Base-by-base conservation (phyloP, 2,113 vertebrate species). In the Alectura lathami region DNA sequence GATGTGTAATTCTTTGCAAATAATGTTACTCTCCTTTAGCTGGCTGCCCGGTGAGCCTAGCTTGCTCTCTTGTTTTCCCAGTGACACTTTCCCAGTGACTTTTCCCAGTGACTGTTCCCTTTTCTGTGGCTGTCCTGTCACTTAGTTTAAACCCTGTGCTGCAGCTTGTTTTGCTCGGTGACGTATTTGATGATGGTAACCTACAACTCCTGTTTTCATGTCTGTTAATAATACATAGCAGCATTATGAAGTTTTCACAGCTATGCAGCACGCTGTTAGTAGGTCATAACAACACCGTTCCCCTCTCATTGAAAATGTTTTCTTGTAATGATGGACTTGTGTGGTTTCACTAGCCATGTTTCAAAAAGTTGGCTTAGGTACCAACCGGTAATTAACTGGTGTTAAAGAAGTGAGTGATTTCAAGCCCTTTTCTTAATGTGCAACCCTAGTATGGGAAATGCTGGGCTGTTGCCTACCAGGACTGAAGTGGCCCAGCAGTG, bases 81-180 rank as follows among this genome's bases (percentile, higher is more conserved):
- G 48, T 30, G 74, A 13, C 2, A 1, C 17, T n/a, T n/a, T n/a
- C n/a, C n/a, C n/a, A n/a, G n/a, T n/a, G n/a, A n/a, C n/a, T n/a
- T n/a, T n/a, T n/a, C n/a, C n/a, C n/a, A n/a, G n/a, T 60, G 60
- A 17, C 51, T 57, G 7, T 83, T 86, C 62, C 8, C 27, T 59
- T 45, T 38, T 23, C 42, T 53, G 21, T 2, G 5, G 21, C 43
- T 83, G 8, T 20, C 57, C 0, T 1, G 23, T 26, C 3, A 3
- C n/a, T 30, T 62, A 50, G 26, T 70, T 30, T 53, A 17, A 17
- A 64, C 23, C 64, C 68, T 18, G 17, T 50, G 30, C 66, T 81
- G 50, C 32, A 66, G 34, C 30, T 69, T 13, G 21, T 48, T 47
- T 53, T 40, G 9, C 22, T 68, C 54, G 29, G 27, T 66, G 45